Evolutionary conservation across 2,797 vertebrate species (phyloP).

Genomic region (Pipistrellus kuhlii): DNA sequence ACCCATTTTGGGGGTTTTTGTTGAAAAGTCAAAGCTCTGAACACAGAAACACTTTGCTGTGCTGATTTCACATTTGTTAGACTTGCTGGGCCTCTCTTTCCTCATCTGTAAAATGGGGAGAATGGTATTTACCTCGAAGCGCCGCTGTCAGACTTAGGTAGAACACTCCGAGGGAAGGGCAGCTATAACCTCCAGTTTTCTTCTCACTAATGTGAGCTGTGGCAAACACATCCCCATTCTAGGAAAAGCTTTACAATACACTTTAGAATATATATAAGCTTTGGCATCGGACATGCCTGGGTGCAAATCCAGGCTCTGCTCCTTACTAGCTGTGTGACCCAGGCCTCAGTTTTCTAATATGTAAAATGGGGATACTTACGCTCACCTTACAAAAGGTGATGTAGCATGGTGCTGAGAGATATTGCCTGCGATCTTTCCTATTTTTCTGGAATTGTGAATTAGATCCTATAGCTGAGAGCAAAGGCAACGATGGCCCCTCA

Average conservation of each 20-base stretch:
- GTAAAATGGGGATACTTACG: background rate
- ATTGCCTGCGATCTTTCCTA: background rate
- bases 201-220: accelerated
- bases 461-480: background rate
- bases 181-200: background rate
- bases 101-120: background rate
- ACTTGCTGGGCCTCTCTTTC: background rate
- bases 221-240: background rate
- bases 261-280: background rate
- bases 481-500: background rate
- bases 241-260: background rate
- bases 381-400: background rate
- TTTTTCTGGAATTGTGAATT: conserved; percentile 13
- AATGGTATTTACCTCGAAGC: background rate
- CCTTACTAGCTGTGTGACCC: background rate
- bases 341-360: background rate
- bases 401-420: background rate
- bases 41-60: background rate
- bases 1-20: background rate
- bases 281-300: background rate
- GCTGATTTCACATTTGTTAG: conserved; percentile 24
- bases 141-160: background rate
- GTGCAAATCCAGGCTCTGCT: background rate
- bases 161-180: background rate
- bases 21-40: background rate